phyloP scores from a whole-genome alignment of 2,797 vertebrate genomes.

The Poecile montanus region DNA sequence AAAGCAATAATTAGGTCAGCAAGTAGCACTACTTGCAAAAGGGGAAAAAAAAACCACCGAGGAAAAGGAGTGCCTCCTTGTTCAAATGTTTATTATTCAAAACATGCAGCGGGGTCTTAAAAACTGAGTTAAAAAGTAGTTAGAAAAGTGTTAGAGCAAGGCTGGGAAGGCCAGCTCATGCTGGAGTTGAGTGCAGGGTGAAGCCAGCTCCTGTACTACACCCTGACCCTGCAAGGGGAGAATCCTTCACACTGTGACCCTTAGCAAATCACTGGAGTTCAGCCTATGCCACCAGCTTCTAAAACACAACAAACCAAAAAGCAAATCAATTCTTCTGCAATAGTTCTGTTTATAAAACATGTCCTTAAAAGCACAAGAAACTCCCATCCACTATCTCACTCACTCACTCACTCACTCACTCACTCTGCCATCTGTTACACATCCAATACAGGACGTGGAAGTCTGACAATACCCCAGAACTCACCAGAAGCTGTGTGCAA shows the following conservation, averaged over 20 bases:
- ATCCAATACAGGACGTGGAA: neutral
- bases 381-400: neutral
- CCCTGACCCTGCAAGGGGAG: neutral
- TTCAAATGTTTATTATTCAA: slow-evolving; percentile 53
- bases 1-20: slow-evolving; percentile 57
- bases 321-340: neutral
- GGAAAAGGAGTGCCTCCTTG: slow-evolving; percentile 35
- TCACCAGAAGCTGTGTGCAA: slow-evolving; percentile 84
- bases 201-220: neutral
- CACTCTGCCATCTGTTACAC: neutral
- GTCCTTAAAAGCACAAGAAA: slow-evolving; percentile 33
- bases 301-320: neutral
- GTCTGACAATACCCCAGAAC: slow-evolving; percentile 25
- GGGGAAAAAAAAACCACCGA: fast-evolving
- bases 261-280: neutral
- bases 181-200: neutral
- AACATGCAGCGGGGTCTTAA: slow-evolving; percentile 15
- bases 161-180: neutral
- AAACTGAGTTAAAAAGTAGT: slow-evolving; percentile 44
- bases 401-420: neutral
- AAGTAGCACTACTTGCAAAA: slow-evolving; percentile 33
- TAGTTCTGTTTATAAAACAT: neutral
- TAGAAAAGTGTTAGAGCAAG: neutral
- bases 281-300: neutral
- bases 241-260: neutral